Evolutionary conservation across 2,888 invertebrate species (phyloP), one percentile per base, ranked within the genome.

Genomic region (Morpho helenor): DNA sequence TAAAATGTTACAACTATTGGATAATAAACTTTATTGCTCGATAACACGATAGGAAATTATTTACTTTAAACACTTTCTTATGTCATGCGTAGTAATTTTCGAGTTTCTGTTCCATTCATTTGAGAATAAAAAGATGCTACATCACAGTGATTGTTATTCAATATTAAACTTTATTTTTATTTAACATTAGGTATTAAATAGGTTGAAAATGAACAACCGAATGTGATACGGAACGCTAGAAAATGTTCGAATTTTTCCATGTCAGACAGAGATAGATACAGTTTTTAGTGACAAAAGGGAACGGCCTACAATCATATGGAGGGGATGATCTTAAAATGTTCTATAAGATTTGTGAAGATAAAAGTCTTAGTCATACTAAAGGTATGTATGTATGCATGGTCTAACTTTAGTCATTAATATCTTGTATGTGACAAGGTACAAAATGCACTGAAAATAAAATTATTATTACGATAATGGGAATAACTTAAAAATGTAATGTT

Each of bases 251-350:
- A 79, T 87, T 88, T 89, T 89, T 87, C 79, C 78, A 68, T 72
- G 88, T 68, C 71, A 71, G 84, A 90, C 74, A 82, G 87, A 80
- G 89, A 90, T 71, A 66, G 80, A 74, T 85, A 85, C 73, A 80
- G 82, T 77, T 87, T 85, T 84, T 80, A 82, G 67, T 76, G 79
- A 83, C 80, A 81, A 84, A 68, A 84, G 84, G 89, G 89, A 75
- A 84, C 89, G 77, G 89, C 89, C 89, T 90, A 89, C 87, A 75
- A 73, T 61, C 62, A 62, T 67, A 68, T 77, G 79, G 89, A 72
- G 88, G 89, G 89, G 88, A 84, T 83, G 80, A 85, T 88, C 88
- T 89, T 86, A 84, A 84, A 83, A 81, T 79, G 74, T 78, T 84
- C 76, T 77, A 49, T 53, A 68, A 81, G 79, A 62, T 60, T 59